These are phyloP conservation scores for Aratinga solstitialis DNA, from an alignment of 2,797 vertebrate genomes.

Conservation along the genomic window DNA sequence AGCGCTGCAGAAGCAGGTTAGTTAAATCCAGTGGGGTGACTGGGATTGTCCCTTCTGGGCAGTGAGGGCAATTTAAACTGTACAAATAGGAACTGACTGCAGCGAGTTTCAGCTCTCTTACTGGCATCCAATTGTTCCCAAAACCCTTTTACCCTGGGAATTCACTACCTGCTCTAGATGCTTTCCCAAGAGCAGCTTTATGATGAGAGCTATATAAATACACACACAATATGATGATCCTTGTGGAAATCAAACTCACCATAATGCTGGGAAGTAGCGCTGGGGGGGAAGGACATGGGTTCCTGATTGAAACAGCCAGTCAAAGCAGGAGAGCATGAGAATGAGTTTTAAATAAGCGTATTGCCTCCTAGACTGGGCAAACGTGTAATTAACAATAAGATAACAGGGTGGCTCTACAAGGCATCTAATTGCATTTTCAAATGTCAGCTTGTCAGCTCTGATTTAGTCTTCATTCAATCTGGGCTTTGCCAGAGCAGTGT, in stretches of 20 bases:
- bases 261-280: not conserved
- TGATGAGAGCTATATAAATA: not conserved
- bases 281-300: not conserved
- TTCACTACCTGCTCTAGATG: not conserved
- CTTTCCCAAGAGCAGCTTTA: not conserved
- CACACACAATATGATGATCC: not conserved
- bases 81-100: not conserved
- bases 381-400: constrained; percentile 55
- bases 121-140: not conserved
- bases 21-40: not conserved
- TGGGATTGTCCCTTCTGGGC: not conserved
- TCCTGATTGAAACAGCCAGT: not conserved
- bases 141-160: not conserved
- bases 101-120: not conserved
- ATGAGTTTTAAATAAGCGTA: not conserved
- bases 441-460: constrained; percentile 54
- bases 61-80: not conserved
- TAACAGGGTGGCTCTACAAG: constrained; percentile 2
- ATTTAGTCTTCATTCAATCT: constrained; percentile 1
- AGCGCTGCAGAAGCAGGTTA: not conserved
- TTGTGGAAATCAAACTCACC: not conserved
- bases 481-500: not conserved
- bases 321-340: not conserved
- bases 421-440: constrained; percentile 45
- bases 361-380: not conserved